Base-by-base conservation (phyloP, 1,140 invertebrate genomes). In the Nasonia longicornis region DNA sequence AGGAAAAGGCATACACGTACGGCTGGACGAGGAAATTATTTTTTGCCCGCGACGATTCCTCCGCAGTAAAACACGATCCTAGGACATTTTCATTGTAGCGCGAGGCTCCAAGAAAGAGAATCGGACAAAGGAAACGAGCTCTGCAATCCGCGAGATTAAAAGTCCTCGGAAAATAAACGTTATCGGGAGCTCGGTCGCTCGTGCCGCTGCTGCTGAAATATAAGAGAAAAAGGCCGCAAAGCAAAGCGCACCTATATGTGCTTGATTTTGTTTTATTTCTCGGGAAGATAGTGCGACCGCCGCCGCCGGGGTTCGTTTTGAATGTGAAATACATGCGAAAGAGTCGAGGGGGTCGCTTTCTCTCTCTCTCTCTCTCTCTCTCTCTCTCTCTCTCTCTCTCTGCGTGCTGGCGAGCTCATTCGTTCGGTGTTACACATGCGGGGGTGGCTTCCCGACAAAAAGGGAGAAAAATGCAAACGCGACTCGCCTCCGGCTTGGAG, bases 91-190 rank as follows among this genome's bases (percentile, higher is more conserved):
- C 52, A 29, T 67, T 11, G 64, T 12, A 26, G 26, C 26, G 26
- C 1, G 64, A 29, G 3, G 20, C 48, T 52, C 52, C 16, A n/a
- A 31, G 66, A 67, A 67, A 67, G 29, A 67, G 26, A 52, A 67
- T 80, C 82, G 70, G 58, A 73, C 58, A 38, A 85, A 79, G 80
- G 66, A 78, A 70, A 38, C 64, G 72, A 26, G 69, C 71, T 74
- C 81, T 58, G 20, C 52, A 84, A 85, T 86, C 82, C 72, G 73
- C 66, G 20, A 70, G 72, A 80, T 80, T 75, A 80, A 75, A 80
- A 75, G 26, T 52, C 45, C 72, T 22, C n/a, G 12, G 64, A 22
- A 58, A 64, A 70, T 69, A 80, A 75, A 70, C 26, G 26, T 70
- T 80, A 80, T 75, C 72, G 64, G 16, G 20, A 14, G 64, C 58